Evolutionary conservation across 2,113 vertebrate species (phyloP), one percentile per base, ranked within the genome.

Genomic region (Bos javanicus): DNA sequence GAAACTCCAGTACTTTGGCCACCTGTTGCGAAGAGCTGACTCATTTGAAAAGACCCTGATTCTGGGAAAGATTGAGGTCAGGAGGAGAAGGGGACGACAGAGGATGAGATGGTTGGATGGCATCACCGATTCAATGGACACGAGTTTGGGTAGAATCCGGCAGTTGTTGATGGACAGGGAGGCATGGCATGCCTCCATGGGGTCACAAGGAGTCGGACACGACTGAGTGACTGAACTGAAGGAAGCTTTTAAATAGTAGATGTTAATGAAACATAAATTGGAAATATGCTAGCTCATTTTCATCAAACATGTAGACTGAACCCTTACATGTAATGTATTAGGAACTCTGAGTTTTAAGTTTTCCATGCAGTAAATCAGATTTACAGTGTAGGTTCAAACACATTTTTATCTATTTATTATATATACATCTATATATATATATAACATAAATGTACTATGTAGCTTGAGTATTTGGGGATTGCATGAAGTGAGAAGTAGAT

Each of bases 181-280:
- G 19, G 10, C 5, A 4, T 6, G 21, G n/a, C 1, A 2, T 74
- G 19, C 67, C 39, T 39, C 10, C 67, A 25, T 25, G 67, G 67
- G 67, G n/a, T 36, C 0, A 0, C 19, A 39, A 71, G n/a, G 2
- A 71, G n/a, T 39, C 23, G 10, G 36, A 39, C 21, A 39, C 0
- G 3, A 74, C 19, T 12, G 67, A 74, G 36, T 39, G 67, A 71
- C 19, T 71, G 64, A 36, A 71, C n/a, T 71, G 10, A 71, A 36
- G n/a, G n/a, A 23, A 71, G 11, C 50, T 90, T 23, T 96, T 92
- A 92, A 96, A 71, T 80, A 86, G 64, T 25, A 6, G 54, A 82
- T 86, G 94, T 95, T 82, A 86, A 76, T 87, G 43, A 94, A 50
- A 56, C 30, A 43, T 50, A 96, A 52, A 71, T 94, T 6, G 67